Base-by-base conservation (phyloP, 2,888 invertebrate species). In the Agonum fuliginosum region DNA sequence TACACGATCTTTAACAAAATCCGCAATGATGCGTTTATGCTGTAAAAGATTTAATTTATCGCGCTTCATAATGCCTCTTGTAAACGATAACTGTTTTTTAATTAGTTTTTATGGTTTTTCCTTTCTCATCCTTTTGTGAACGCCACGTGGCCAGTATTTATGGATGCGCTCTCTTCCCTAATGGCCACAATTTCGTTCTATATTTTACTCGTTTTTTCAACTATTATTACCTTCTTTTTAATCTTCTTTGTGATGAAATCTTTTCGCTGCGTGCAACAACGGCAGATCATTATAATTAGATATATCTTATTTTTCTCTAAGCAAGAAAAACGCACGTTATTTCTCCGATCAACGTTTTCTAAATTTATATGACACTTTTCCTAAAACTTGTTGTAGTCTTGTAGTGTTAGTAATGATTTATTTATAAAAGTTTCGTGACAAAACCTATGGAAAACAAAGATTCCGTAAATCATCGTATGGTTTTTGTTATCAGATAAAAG, bases 11-110 rank as follows among this genome's bases (percentile, higher is more conserved):
- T 62, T 62, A 62, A 62, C 30, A 19, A 30, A 62, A 30, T 62
- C 17, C 58, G 58, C 24, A 54, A 54, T 54, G 54, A 54, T 54
- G 54, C 54, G 54, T 54, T 54, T 54, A 54, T 54, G 8, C 30
- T 30, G 30, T 14, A 17, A 17, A 34, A 27, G 30, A 62, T 69
- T 76, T 51, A 69, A 76, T 76, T 76, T 76, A 76, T 76, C 20
- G 76, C 24, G 54, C 69, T 58, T 67, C 76, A 76, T 76, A 69
- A 69, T 76, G 67, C 46, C 17, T 8, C 62, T 30, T 46, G 65
- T 46, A 74, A 69, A 76, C 76, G 76, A 76, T 76, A 76, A 76
- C 76, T 76, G 76, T 46, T 65, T 76, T 76, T 67, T 76, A 76
- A 76, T 76, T 76, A 76, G 76, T 76, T 76, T 76, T 76, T 69